Conservation (phyloP, 2,113 vertebrate species). For the Hemibagrus wyckioides region DNA sequence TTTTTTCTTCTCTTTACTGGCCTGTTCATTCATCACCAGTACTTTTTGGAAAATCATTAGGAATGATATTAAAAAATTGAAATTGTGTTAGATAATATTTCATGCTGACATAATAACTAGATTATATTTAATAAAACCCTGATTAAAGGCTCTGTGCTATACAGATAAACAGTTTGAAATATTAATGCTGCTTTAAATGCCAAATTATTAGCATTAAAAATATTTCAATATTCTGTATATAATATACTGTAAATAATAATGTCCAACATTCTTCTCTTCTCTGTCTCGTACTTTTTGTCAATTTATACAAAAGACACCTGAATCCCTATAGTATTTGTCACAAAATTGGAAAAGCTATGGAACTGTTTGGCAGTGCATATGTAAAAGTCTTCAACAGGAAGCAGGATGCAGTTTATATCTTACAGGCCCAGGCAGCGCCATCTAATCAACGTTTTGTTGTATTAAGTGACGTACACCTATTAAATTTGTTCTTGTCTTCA, state of each 20-base stretch:
- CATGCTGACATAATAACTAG: neutral
- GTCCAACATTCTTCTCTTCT: too few relatives aligned
- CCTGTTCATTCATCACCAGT: neutral
- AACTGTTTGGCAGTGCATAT: neutral
- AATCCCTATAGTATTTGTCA: neutral
- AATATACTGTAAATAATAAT: too few relatives aligned
- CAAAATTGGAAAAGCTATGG: neutral
- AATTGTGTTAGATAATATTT: neutral
- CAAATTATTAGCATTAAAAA: neutral
- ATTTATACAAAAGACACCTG: neutral
- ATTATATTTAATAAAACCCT: neutral
- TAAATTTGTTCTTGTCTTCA: conserved; percentile 70
- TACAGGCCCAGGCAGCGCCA: neutral
- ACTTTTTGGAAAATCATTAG: neutral
- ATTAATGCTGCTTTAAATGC: neutral
- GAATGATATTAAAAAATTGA: neutral
- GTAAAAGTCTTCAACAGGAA: neutral
- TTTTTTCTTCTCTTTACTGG: neutral
- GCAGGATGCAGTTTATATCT: neutral
- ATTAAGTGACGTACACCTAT: conserved; percentile 66
- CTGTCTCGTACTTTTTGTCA: neutral
- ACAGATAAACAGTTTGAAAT: neutral
- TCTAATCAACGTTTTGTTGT: conserved; percentile 61
- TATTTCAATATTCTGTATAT: too few relatives aligned
- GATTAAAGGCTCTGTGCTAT: too few relatives aligned